These are phyloP conservation scores for Malthinus flaveolus DNA, from an alignment of 2,888 invertebrate species.

Conservation along the genomic window DNA sequence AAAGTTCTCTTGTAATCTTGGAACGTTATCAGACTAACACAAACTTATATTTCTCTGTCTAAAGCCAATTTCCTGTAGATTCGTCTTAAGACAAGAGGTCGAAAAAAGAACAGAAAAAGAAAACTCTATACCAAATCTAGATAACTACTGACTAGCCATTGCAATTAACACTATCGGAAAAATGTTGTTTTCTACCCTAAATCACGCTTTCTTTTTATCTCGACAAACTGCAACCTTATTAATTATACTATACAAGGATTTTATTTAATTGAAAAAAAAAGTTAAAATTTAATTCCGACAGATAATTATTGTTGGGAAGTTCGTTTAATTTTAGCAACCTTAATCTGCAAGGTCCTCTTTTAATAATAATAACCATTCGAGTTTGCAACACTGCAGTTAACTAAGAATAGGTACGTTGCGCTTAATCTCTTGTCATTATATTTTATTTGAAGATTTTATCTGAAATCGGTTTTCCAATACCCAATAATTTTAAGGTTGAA, in stretches of 20 bases:
- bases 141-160: conserved; percentile 41
- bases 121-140: conserved; percentile 38
- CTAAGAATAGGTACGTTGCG: neutral
- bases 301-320: too few species aligned
- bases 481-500: conserved; percentile 16
- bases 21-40: conserved; percentile 44
- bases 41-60: conserved; percentile 48
- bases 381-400: neutral
- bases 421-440: conserved; percentile 34
- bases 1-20: conserved; percentile 44
- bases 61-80: conserved; percentile 47
- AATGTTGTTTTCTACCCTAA: conserved; percentile 9
- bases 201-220: neutral
- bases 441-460: conserved; percentile 39
- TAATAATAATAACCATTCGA: too few species aligned
- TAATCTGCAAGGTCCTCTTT: too few species aligned
- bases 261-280: too few species aligned
- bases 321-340: too few species aligned
- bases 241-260: too few species aligned
- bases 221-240: neutral
- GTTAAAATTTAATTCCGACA: too few species aligned
- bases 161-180: conserved; percentile 45
- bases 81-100: conserved; percentile 43
- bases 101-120: conserved; percentile 45
- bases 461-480: conserved; percentile 27